Evolutionary conservation across 2,888 invertebrate genomes (phyloP).

Genomic region (Lasioglossum vierecki): DNA sequence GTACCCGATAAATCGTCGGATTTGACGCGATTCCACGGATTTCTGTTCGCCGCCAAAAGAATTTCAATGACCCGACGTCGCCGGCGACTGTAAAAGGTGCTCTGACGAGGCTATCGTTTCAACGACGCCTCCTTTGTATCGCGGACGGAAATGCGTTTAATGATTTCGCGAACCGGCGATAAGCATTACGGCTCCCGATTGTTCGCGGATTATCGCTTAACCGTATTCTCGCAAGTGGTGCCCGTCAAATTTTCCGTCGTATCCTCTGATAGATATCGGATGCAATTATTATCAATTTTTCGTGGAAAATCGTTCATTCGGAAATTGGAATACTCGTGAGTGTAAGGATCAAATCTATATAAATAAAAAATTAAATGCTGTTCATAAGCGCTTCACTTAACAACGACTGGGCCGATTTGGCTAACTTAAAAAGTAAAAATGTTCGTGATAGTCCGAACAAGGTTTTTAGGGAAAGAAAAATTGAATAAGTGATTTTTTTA

Average conservation of each 20-base stretch:
- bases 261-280: not conserved
- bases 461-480: no score
- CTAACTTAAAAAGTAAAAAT: no score
- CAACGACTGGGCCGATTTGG: no score
- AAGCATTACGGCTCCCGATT: not conserved
- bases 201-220: not conserved
- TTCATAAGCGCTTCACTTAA: no score
- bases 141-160: not conserved
- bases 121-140: slow-evolving; percentile 9
- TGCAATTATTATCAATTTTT: not conserved
- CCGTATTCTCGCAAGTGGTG: not conserved
- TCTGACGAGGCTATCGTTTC: not conserved
- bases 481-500: no score
- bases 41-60: slow-evolving; percentile 34
- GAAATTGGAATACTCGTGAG: not conserved
- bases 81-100: not conserved
- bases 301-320: not conserved
- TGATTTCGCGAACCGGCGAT: not conserved
- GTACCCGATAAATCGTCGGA: slow-evolving; percentile 48
- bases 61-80: slow-evolving; percentile 23
- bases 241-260: not conserved
- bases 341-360: no score
- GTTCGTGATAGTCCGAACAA: no score
- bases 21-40: slow-evolving; percentile 22
- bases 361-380: no score